A percentile compares a stretch with the other conserved stretches of the same genome.
Evolutionary conservation across 2,113 vertebrate genomes (phyloP).

Genomic region (Gila orcuttii): DNA sequence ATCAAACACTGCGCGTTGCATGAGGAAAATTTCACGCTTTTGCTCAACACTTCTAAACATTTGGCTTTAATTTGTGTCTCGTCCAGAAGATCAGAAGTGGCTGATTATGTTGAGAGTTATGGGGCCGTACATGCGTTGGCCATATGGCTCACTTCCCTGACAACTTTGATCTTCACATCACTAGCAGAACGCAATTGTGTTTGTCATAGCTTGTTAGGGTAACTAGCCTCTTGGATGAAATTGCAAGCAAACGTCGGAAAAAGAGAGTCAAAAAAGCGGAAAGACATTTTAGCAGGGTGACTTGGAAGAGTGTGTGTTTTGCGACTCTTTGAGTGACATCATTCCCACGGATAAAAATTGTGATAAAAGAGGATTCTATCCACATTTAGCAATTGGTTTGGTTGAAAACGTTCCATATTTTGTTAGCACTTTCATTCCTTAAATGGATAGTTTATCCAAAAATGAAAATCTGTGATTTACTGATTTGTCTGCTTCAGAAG

Average conservation of each 20-base stretch:
- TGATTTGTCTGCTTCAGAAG: slow-evolving; percentile 2
- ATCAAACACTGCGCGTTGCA: slow-evolving; percentile 7
- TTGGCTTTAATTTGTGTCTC: slow-evolving; percentile 36
- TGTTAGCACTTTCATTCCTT: background rate
- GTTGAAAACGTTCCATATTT: background rate
- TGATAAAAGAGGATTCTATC: background rate
- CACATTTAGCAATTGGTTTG: background rate
- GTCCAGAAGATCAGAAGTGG: slow-evolving; percentile 30
- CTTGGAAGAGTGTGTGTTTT: background rate
- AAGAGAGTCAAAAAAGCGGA: background rate
- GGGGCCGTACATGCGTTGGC: background rate
- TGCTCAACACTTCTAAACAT: slow-evolving; percentile 31
- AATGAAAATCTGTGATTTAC: background rate
- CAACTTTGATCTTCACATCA: slow-evolving; percentile 44
- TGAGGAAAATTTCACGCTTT: slow-evolving; percentile 32
- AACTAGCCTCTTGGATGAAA: slow-evolving; percentile 15
- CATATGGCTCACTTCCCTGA: slow-evolving; percentile 17
- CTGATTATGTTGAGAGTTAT: slow-evolving; percentile 30
- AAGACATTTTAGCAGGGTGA: background rate
- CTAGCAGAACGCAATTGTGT: slow-evolving; percentile 38
- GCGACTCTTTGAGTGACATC: background rate
- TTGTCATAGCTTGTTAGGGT: slow-evolving; percentile 44
- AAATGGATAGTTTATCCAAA: slow-evolving; percentile 1
- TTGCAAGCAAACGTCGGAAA: slow-evolving; percentile 11
- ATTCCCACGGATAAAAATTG: slow-evolving; percentile 4